Conservation (phyloP, 1,140 invertebrate genomes). For the Eufriesea mexicana region DNA sequence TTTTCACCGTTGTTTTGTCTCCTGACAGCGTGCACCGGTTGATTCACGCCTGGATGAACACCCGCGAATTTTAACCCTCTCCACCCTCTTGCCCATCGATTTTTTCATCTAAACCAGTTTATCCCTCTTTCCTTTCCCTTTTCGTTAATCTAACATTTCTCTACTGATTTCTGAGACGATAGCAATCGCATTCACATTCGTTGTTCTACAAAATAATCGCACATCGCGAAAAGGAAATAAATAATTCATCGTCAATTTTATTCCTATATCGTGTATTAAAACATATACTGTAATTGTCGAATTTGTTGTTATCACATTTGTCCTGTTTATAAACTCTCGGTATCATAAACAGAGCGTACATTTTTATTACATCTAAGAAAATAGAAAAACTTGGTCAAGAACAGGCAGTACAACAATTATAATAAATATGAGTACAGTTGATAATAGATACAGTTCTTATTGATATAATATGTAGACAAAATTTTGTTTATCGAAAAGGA, state of each 20-base stretch:
- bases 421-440: not conserved
- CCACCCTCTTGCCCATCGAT: conserved; percentile 9
- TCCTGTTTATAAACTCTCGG: not conserved
- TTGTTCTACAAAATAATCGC: not conserved
- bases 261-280: not conserved
- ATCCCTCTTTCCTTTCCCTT: not conserved
- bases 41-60: conserved; percentile 44
- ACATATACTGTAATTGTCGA: not conserved
- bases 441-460: not conserved
- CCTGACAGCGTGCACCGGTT: conserved; percentile 22
- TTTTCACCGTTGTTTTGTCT: conserved; percentile 55
- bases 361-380: not conserved
- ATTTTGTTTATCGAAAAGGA: not conserved
- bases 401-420: not conserved
- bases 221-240: no score
- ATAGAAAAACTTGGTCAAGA: no score
- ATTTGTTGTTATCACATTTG: not conserved
- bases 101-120: conserved; percentile 19
- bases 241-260: not conserved
- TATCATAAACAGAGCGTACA: not conserved
- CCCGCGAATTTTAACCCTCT: conserved; percentile 15
- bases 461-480: not conserved
- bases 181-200: not conserved
- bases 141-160: not conserved
- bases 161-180: not conserved